Evolutionary conservation across 2,797 vertebrate genomes (phyloP), one percentile per base, ranked within the genome.

Genomic region (Enteromius anoplus): DNA sequence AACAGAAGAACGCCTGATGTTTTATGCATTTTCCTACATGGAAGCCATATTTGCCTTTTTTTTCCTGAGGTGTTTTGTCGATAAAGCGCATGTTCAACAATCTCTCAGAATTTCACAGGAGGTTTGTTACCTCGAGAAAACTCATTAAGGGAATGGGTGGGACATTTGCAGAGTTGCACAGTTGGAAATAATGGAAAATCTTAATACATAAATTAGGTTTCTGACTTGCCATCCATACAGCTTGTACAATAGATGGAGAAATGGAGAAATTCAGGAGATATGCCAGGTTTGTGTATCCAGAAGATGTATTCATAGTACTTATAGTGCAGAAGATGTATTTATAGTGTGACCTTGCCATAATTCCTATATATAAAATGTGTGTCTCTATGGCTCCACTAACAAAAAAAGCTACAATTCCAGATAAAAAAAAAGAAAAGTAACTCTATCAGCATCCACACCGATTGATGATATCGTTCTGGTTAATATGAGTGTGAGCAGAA

Each of bases 11-110:
- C 15, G n/a, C 9, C 60, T 82, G 60, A 82, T 82, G 70, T 66
- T 66, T 82, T 75, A 82, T 81, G 69, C 14, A 81, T 75, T 82
- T 75, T 53, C 0, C 14, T 81, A 53, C 70, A 29, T 82, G 45
- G 65, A 82, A 73, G 80, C 55, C 65, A 53, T 75, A 53, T 75
- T 62, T 12, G 1, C 2, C 40, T 37, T 49, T 81, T 60, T 72
- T 37, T 71, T 26, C 4, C 58, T 9, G 47, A 47, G 58, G 42
- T 81, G 80, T 81, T 75, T 73, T 47, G 42, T 64, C 58, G 55
- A 47, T 80, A 47, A 68, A 58, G 34, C 4, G 7, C 21, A 11
- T 53, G 66, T 71, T 80, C 37, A 60, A 71, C 68, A 32, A 58
- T 71, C 60, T 62, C 40, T 32, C 53, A 0, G 53, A n/a, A 81